Conservation (phyloP, 2,888 invertebrate species). For the Acanthosoma haemorrhoidale region DNA sequence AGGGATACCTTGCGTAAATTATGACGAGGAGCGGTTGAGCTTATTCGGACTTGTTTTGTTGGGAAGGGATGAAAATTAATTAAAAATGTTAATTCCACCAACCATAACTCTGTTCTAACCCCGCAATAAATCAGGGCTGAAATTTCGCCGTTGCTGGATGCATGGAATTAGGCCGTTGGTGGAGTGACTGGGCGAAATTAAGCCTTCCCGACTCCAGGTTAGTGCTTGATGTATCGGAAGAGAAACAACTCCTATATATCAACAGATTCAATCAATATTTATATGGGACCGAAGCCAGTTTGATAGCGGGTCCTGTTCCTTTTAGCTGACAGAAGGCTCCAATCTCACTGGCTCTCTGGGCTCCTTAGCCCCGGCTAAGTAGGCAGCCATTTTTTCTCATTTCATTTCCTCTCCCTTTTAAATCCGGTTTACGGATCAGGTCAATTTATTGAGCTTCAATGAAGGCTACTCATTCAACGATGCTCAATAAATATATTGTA, state of each 20-base stretch:
- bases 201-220: background rate
- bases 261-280: background rate
- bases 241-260: background rate
- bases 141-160: background rate
- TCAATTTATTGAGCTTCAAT: too few relatives aligned
- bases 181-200: background rate
- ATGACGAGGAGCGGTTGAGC: too few relatives aligned
- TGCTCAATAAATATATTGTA: too few relatives aligned
- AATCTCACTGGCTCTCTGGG: background rate
- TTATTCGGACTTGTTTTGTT: too few relatives aligned
- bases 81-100: constrained; percentile 20
- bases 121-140: constrained; percentile 1
- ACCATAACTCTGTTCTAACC: constrained; percentile 21
- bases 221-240: background rate
- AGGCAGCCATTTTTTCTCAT: too few relatives aligned
- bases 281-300: background rate
- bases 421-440: too few relatives aligned
- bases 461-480: too few relatives aligned
- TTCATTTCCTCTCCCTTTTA: too few relatives aligned
- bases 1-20: too few relatives aligned
- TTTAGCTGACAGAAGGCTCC: too few relatives aligned
- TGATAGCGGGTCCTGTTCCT: background rate
- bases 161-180: constrained; percentile 1
- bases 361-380: too few relatives aligned
- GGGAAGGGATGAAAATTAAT: constrained; percentile 1